Evolutionary conservation across 2,888 invertebrate genomes (phyloP), one percentile per base, ranked within the genome.

Genomic region (Meganola albula): DNA sequence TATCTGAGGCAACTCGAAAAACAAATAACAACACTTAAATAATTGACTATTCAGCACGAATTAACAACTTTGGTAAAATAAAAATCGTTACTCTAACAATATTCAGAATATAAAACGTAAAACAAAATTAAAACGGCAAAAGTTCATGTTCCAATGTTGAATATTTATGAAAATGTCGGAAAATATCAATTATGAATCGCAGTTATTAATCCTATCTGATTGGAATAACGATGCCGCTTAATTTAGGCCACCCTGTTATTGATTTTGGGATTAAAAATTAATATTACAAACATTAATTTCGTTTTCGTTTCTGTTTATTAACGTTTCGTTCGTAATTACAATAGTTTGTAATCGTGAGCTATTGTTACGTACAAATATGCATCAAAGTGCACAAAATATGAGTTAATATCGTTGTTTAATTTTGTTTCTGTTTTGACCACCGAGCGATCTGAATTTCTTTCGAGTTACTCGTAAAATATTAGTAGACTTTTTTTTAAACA

Each of bases 131-230:
- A 53, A 60, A 59, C 62, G 63, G 55, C 59, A 54, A 66, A 74
- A 67, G 56, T 69, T 69, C 53, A 46, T 41, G 55, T 50, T 57
- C 47, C 35, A 28, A 37, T 48, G 53, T 65, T 79, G 69, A 78
- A 79, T 79, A 78, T 77, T 79, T 67, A 79, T 75, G 63, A 66
- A 63, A 67, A 63, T 42, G 58, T 60, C 59, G 63, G 66, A 73
- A 64, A 73, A 76, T 73, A 66, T 66, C 57, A 71, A 71, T 67
- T 72, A 74, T 53, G 55, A 49, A 52, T 21, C 40, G 46, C 34
- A 36, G 64, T 70, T 69, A 70, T 69, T 63, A 74, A 71, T 68
- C 58, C 60, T 55, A 58, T 64, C 60, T 59, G 58, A 58, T 65
- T 62, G 63, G 65, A 71, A 69, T 71, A 66, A 55, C 53, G 64